Conservation (phyloP, 2,113 vertebrate genomes). For the Gnathonemus echidnorhynchus region DNA sequence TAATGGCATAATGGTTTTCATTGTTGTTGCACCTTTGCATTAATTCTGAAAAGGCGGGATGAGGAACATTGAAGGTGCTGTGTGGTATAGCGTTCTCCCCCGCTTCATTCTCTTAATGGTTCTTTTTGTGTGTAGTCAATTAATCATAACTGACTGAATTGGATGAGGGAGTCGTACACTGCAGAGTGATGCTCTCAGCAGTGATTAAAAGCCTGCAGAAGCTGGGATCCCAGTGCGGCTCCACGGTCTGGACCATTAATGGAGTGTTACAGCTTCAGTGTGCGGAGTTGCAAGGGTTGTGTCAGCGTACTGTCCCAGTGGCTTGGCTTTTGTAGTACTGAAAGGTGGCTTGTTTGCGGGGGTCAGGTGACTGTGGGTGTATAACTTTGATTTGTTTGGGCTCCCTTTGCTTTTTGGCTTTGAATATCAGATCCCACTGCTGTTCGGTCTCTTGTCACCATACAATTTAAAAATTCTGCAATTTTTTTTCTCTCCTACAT, state of each 20-base stretch:
- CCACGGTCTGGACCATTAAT: slow-evolving; percentile 20
- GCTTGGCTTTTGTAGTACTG: not conserved
- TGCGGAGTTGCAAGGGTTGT: slow-evolving; percentile 22
- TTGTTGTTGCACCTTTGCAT: not conserved
- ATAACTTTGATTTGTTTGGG: not conserved
- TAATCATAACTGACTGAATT: slow-evolving; percentile 30
- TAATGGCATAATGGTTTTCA: not conserved
- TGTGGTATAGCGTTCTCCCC: not conserved
- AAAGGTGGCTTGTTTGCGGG: not conserved
- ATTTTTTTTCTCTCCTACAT: not conserved
- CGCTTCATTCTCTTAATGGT: slow-evolving; percentile 14
- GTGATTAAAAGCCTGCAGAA: slow-evolving; percentile 13
- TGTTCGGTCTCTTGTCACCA: not conserved
- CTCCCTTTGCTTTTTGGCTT: not conserved
- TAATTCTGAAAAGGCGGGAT: not conserved
- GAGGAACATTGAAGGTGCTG: not conserved
- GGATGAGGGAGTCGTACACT: not conserved
- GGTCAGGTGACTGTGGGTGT: not conserved
- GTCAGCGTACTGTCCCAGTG: not conserved
- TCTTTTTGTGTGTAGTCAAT: slow-evolving; percentile 19
- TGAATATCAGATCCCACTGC: not conserved
- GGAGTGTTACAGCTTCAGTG: slow-evolving; percentile 39
- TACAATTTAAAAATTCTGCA: not conserved
- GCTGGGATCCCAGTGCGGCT: not conserved
- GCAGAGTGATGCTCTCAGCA: not conserved